Conservation (phyloP, 30 jellyfish, hydroid and myxozoan genomes). For the Aurelia sp. region DNA sequence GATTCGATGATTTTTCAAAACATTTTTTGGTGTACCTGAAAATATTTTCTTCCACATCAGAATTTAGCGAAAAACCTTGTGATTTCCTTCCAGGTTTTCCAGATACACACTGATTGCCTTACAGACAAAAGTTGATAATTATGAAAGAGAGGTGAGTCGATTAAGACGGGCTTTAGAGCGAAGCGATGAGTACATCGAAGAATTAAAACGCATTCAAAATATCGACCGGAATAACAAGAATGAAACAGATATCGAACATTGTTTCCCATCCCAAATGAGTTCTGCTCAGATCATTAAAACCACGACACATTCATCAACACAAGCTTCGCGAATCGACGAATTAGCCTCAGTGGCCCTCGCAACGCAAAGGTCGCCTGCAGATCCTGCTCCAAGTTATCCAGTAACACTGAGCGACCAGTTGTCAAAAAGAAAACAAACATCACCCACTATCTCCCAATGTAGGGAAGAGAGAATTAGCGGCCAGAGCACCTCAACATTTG, state of each 20-base stretch:
- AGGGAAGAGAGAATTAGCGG: background rate
- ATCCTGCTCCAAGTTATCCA: background rate
- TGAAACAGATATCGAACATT: background rate
- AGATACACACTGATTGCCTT: slow-evolving; percentile 92
- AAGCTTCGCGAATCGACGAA: slow-evolving; percentile 40
- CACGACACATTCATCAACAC: background rate
- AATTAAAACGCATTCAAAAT: slow-evolving; percentile 45
- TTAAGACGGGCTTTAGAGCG: slow-evolving; percentile 83
- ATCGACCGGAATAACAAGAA: background rate
- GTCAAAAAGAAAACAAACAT: background rate
- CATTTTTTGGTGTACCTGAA: too few species aligned
- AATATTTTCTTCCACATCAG: too few species aligned
- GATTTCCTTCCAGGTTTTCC: slow-evolving; percentile 53
- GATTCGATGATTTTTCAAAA: too few species aligned
- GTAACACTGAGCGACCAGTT: background rate
- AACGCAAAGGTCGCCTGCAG: slow-evolving; percentile 15
- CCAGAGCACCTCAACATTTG: background rate
- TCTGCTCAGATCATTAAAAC: too few species aligned
- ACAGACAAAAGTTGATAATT: slow-evolving; percentile 89
- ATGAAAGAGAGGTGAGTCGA: slow-evolving; percentile 90
- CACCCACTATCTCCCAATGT: background rate
- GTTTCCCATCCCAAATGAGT: background rate
- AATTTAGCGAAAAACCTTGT: background rate
- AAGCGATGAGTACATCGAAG: slow-evolving; percentile 94
- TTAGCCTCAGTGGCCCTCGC: slow-evolving; percentile 61